Conservation (phyloP, 2,113 vertebrate species). For the Dromas ardeola region DNA sequence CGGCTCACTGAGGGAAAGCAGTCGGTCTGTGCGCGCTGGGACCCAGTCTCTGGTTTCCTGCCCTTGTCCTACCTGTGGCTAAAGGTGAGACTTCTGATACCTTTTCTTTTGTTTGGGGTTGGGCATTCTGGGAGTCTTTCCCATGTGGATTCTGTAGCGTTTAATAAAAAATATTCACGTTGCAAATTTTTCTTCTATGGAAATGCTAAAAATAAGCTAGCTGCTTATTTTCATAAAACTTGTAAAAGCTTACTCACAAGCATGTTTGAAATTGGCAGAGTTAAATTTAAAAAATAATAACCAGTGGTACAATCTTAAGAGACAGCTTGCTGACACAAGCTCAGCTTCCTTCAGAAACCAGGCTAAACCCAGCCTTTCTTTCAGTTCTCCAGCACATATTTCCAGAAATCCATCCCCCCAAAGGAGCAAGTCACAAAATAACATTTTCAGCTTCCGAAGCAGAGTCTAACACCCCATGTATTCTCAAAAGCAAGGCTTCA, state of each 20-base stretch:
- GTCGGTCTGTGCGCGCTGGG: not conserved
- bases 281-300: not conserved
- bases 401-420: not conserved
- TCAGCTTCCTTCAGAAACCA: not conserved
- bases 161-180: not conserved
- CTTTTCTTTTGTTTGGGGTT: not conserved
- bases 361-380: not conserved
- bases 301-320: not conserved
- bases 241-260: not conserved
- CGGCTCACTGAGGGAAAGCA: not conserved
- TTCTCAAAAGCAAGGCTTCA: not conserved
- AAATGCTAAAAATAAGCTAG: not conserved
- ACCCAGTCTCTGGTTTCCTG: not conserved
- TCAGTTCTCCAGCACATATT: not conserved
- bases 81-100: not conserved
- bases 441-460: not conserved
- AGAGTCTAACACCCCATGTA: not conserved
- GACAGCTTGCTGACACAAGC: not conserved
- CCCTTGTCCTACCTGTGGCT: rapidly evolving
- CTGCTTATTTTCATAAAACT: not conserved
- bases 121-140: not conserved
- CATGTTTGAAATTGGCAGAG: not conserved
- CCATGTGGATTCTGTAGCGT: not conserved
- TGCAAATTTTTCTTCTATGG: not conserved
- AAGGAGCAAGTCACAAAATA: not conserved